A percentile compares a stretch with the other conserved stretches of the same genome.
Conservation (phyloP, 2,888 invertebrate genomes). For the Nasonia oneida region DNA sequence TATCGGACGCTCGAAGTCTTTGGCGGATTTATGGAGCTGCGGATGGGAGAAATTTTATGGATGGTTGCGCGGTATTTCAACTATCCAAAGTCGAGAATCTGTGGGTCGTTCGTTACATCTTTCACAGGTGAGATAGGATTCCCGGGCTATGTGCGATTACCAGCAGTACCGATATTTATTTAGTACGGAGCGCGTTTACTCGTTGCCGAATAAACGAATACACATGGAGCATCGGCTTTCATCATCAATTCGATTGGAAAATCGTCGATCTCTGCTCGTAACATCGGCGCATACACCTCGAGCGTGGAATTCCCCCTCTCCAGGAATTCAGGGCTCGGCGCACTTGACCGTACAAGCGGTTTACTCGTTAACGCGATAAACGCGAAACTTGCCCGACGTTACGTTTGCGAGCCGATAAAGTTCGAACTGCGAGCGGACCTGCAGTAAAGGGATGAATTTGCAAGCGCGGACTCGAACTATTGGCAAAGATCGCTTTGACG, state of each 20-base stretch:
- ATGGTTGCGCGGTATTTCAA: neutral
- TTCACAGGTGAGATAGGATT: neutral
- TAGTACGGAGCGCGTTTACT: too few species aligned
- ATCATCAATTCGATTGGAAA: too few species aligned
- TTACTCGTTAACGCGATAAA: constrained; percentile 3
- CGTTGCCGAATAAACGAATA: too few species aligned
- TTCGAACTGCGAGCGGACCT: neutral
- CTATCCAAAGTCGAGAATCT: neutral
- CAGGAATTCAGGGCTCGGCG: too few species aligned
- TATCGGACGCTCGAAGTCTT: neutral
- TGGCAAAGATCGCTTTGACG: neutral
- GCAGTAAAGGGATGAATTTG: constrained; percentile 2
- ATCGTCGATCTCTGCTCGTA: too few species aligned
- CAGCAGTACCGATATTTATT: too few species aligned
- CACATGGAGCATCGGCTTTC: too few species aligned
- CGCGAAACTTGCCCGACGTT: neutral
- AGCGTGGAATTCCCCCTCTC: too few species aligned
- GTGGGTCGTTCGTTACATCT: neutral
- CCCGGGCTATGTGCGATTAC: too few species aligned
- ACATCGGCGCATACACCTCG: too few species aligned
- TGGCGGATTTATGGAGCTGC: constrained; percentile 12
- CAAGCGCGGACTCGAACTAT: neutral
- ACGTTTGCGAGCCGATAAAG: neutral
- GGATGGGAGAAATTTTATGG: neutral
- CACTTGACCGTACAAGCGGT: neutral